Base-by-base conservation (phyloP, 2,888 invertebrate genomes). In the Mycalesis mineus region DNA sequence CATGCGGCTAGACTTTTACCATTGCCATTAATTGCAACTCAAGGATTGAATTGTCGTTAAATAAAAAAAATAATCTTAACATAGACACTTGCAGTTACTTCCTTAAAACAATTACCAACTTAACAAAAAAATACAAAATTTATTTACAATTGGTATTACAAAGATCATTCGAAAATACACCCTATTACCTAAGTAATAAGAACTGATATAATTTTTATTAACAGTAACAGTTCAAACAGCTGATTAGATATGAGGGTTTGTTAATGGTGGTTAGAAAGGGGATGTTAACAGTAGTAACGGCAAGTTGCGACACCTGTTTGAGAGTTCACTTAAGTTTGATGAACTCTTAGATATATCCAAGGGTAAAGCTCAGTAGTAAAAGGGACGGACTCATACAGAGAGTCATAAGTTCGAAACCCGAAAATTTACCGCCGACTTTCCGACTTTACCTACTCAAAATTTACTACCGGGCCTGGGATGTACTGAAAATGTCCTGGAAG, bases 311-410 rank as follows among this genome's bases (percentile, higher is more conserved):
- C 69, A 70, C 71, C 69, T 71, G 69, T 68, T 49, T 42, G 58
- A 37, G 60, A 61, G 65, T 66, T 68, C 66, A 66, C 48, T 49
- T 61, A 64, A 55, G 64, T 64, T 48, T 62, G 61, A 61, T 62
- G 65, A 65, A 54, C 65, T 53, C 31, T 44, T 31, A 33, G 11
- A 33, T 6, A 33, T 2, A 33, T 33, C 1, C 2, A 33, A n/a
- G n/a, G n/a, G n/a, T n/a, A n/a, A n/a, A n/a, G n/a, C n/a, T n/a
- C n/a, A n/a, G n/a, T n/a, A n/a, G n/a, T n/a, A n/a, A n/a, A n/a
- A n/a, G n/a, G n/a, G n/a, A n/a, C n/a, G n/a, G n/a, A n/a, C n/a
- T n/a, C n/a, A n/a, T n/a, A n/a, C n/a, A n/a, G n/a, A n/a, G n/a
- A n/a, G n/a, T n/a, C n/a, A n/a, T n/a, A n/a, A n/a, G n/a, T n/a